Conservation (phyloP, 92 coral and sea anemone genomes). For the Anthopleura xanthogrammica region DNA sequence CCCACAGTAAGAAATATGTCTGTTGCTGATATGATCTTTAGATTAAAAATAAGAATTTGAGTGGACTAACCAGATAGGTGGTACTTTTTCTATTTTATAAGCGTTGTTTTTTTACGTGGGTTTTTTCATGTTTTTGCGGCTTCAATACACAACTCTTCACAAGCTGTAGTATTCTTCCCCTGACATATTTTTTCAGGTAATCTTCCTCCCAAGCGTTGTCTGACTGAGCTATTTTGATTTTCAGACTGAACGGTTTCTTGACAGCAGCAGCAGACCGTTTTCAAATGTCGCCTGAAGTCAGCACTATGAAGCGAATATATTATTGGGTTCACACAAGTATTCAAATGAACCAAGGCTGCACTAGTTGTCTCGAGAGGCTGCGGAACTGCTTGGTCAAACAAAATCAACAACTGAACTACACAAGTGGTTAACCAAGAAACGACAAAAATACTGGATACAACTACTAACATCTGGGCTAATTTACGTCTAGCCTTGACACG, state of each 20-base stretch:
- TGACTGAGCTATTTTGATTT: neutral
- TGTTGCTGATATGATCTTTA: too few species aligned
- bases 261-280: slow-evolving; percentile 15
- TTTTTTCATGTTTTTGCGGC: neutral
- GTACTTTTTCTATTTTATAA: too few species aligned
- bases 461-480: slow-evolving; percentile 30
- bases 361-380: neutral
- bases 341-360: slow-evolving; percentile 23
- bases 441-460: slow-evolving; percentile 30
- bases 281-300: slow-evolving; percentile 24
- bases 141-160: neutral
- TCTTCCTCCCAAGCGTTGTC: neutral
- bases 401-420: slow-evolving; percentile 18
- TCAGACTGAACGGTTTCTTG: neutral
- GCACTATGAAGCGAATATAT: slow-evolving; percentile 41
- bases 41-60: too few species aligned
- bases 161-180: neutral
- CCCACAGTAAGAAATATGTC: too few species aligned
- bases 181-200: neutral
- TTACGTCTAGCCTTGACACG: slow-evolving; percentile 26
- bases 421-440: slow-evolving; percentile 37
- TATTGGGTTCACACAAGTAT: slow-evolving; percentile 30
- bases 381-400: slow-evolving; percentile 13
- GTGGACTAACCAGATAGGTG: too few species aligned
- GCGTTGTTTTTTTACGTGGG: too few species aligned